Conservation (phyloP, 2,888 invertebrate genomes). For the Conistra vaccinii region DNA sequence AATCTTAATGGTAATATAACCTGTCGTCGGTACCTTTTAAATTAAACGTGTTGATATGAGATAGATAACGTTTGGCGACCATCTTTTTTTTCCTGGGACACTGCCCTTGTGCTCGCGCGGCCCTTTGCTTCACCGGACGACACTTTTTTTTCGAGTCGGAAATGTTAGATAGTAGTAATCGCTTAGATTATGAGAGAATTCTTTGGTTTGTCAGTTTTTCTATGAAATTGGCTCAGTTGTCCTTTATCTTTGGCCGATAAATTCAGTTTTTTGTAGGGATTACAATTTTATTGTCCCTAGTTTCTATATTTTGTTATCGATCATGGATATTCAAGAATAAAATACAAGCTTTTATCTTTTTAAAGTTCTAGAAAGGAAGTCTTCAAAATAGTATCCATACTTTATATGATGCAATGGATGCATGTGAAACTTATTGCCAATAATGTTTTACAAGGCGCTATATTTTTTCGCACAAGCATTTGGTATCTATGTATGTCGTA, state of each 20-base stretch:
- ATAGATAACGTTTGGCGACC: slow-evolving; percentile 78
- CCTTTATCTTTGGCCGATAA: slow-evolving; percentile 38
- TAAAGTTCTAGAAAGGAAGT: background rate
- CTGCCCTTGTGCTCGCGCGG: background rate
- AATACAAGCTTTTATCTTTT: background rate
- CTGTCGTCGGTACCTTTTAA: slow-evolving; percentile 57
- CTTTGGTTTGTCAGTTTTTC: slow-evolving; percentile 28
- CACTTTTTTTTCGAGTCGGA: slow-evolving; percentile 56
- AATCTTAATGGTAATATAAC: slow-evolving; percentile 69
- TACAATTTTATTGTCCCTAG: background rate
- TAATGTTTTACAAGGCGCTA: slow-evolving; percentile 13
- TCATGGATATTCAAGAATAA: background rate
- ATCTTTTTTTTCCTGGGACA: slow-evolving; percentile 43
- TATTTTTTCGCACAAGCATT: background rate
- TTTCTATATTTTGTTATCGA: background rate
- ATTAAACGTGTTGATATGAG: slow-evolving; percentile 70
- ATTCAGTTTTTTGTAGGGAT: slow-evolving; percentile 22
- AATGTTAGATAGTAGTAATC: slow-evolving; percentile 38
- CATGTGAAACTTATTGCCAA: slow-evolving; percentile 16
- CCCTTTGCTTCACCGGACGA: slow-evolving; percentile 59
- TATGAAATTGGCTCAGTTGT: slow-evolving; percentile 35
- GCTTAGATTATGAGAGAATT: slow-evolving; percentile 34
- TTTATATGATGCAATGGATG: background rate
- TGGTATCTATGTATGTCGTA: background rate
- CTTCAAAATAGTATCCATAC: background rate